Evolutionary conservation across 1,140 invertebrate species (phyloP).

Genomic region (Heliothis virescens): DNA sequence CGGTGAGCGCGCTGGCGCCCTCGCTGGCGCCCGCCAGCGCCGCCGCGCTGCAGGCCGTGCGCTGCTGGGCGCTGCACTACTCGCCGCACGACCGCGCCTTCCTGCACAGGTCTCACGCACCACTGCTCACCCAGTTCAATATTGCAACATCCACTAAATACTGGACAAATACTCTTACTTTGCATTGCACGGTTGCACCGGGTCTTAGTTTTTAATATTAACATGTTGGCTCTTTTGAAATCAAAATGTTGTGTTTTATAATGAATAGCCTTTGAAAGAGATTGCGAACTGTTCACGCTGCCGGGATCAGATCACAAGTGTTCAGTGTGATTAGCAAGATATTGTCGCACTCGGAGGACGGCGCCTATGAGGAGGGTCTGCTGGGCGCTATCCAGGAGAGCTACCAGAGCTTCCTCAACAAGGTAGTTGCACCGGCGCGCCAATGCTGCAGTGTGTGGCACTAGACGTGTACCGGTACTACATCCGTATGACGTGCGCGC

Average conservation of each 20-base stretch:
- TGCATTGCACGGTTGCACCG: no score
- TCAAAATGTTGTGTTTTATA: no score
- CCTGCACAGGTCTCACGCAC: slow-evolving; percentile 92
- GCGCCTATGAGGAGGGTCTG: slow-evolving; percentile 85
- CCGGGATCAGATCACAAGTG: slow-evolving; percentile 91
- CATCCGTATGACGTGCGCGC: not conserved
- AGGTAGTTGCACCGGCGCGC: no score
- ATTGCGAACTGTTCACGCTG: slow-evolving; percentile 69
- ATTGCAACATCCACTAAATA: no score
- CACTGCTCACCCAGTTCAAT: no score
- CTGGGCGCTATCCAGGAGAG: slow-evolving; percentile 85
- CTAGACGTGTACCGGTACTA: no score
- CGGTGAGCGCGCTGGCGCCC: slow-evolving; percentile 97
- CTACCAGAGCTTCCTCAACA: slow-evolving; percentile 70
- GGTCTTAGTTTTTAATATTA: no score
- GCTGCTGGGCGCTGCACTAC: slow-evolving; percentile 97
- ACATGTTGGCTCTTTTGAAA: no score
- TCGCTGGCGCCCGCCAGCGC: slow-evolving; percentile 94
- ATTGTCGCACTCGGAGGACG: slow-evolving; percentile 96
- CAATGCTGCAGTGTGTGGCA: not conserved
- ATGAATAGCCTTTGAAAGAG: no score
- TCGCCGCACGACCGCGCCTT: slow-evolving; percentile 96
- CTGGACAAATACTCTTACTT: no score
- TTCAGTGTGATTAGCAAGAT: slow-evolving; percentile 99
- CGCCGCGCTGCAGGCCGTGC: slow-evolving; percentile 95